Conservation (phyloP, 2,797 vertebrate genomes). For the Hapalemur alaotrensis region DNA sequence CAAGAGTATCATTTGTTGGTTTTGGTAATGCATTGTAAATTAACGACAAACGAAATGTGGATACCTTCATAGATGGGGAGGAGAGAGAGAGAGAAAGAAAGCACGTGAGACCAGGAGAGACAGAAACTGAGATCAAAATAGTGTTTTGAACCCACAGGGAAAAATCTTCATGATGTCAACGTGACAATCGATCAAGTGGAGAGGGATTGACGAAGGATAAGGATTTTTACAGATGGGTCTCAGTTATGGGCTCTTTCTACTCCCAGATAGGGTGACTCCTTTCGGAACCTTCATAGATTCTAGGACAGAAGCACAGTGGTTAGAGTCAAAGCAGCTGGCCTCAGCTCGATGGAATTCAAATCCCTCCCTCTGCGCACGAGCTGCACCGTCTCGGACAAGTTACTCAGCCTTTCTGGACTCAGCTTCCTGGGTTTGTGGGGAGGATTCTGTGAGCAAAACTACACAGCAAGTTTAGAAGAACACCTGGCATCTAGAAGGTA, state of each 20-base stretch:
- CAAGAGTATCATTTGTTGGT: neutral
- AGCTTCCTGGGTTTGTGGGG: neutral
- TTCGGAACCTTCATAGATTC: neutral
- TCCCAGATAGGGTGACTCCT: neutral
- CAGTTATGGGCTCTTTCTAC: neutral
- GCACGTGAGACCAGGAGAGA: neutral
- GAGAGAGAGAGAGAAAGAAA: neutral
- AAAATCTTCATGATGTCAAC: accelerated
- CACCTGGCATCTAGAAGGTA: neutral
- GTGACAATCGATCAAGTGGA: neutral
- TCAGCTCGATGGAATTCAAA: too few species aligned
- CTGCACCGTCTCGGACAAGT: neutral
- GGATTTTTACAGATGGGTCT: neutral
- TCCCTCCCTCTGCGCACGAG: neutral
- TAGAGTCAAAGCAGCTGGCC: neutral
- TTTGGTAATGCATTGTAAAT: neutral
- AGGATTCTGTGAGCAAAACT: neutral
- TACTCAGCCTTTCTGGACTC: neutral
- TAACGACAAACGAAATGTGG: neutral
- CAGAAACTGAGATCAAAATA: neutral
- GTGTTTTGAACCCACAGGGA: neutral
- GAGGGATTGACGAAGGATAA: neutral
- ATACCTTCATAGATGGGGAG: neutral
- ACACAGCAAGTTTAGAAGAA: neutral
- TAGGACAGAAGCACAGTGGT: neutral